phyloP scores from a whole-genome alignment of 2,113 vertebrate genomes.

The Aplodontia rufa region DNA sequence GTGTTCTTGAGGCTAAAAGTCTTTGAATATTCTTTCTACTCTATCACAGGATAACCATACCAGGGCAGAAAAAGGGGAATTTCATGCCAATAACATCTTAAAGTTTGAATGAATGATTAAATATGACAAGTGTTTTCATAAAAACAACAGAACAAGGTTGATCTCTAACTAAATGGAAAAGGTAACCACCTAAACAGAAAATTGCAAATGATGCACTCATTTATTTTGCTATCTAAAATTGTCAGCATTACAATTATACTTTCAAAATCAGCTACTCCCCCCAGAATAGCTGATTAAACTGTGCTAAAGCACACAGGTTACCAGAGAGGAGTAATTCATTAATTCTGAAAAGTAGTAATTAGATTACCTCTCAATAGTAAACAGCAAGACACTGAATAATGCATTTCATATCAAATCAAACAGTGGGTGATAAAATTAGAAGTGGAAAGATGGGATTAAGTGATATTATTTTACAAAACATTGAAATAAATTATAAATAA shows the following conservation, averaged over 20 bases:
- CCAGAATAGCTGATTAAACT: neutral
- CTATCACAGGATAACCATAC: neutral
- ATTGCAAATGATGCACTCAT: neutral
- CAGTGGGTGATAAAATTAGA: neutral
- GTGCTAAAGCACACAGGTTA: neutral
- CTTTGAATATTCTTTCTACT: neutral
- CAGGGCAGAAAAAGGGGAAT: neutral
- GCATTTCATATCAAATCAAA: neutral
- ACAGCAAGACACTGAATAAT: neutral
- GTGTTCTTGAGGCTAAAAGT: neutral
- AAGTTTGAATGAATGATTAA: neutral
- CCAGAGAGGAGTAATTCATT: neutral
- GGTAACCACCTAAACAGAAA: neutral
- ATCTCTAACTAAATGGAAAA: neutral
- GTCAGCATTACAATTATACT: neutral
- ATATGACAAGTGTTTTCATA: neutral
- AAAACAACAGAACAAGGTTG: neutral
- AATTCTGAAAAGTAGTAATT: neutral
- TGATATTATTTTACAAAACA: neutral
- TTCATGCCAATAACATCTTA: neutral
- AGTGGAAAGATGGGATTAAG: neutral
- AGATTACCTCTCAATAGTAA: neutral
- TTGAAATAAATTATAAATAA: neutral
- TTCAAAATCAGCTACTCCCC: neutral
- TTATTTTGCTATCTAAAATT: neutral